Evolutionary conservation across 2,113 vertebrate genomes (phyloP).

Genomic region (Epinephelus fuscoguttatus): DNA sequence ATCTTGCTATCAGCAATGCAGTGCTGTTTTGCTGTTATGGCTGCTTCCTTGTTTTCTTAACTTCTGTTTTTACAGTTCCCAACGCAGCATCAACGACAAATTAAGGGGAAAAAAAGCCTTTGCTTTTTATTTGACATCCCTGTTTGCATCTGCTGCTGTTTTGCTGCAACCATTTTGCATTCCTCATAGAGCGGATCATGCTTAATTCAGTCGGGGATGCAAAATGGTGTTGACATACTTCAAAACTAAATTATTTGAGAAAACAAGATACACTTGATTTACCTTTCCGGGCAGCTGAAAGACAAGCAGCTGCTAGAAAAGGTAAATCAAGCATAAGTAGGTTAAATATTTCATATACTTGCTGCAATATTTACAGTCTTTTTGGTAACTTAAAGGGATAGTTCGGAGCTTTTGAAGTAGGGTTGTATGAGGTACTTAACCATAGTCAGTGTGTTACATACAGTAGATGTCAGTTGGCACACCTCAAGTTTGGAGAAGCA

Average conservation of each 20-base stretch:
- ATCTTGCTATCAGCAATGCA: slow-evolving; percentile 38
- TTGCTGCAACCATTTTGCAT: slow-evolving; percentile 61
- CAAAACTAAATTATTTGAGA: not conserved
- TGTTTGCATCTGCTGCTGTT: slow-evolving; percentile 64
- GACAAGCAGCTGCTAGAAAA: slow-evolving; percentile 13
- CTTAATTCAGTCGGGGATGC: slow-evolving; percentile 41
- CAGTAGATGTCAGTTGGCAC: too few relatives aligned
- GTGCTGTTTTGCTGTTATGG: slow-evolving; percentile 62
- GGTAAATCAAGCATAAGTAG: slow-evolving; percentile 1
- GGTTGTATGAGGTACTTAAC: too few relatives aligned
- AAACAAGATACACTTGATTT: slow-evolving; percentile 21
- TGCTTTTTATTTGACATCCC: slow-evolving; percentile 23
- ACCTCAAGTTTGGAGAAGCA: too few relatives aligned
- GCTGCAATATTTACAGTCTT: not conserved
- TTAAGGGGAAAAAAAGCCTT: not conserved
- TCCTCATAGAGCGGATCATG: slow-evolving; percentile 11
- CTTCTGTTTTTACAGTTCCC: slow-evolving; percentile 59
- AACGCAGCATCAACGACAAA: slow-evolving; percentile 51
- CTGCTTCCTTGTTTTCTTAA: slow-evolving; percentile 66
- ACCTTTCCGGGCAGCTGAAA: slow-evolving; percentile 8
- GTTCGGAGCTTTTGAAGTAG: too few relatives aligned
- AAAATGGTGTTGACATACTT: slow-evolving; percentile 45
- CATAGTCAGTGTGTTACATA: too few relatives aligned
- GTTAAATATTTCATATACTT: not conserved
- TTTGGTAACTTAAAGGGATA: not conserved